phyloP scores from a whole-genome alignment of 2,888 invertebrate genomes.

The Pollenia griseotomentosa region DNA sequence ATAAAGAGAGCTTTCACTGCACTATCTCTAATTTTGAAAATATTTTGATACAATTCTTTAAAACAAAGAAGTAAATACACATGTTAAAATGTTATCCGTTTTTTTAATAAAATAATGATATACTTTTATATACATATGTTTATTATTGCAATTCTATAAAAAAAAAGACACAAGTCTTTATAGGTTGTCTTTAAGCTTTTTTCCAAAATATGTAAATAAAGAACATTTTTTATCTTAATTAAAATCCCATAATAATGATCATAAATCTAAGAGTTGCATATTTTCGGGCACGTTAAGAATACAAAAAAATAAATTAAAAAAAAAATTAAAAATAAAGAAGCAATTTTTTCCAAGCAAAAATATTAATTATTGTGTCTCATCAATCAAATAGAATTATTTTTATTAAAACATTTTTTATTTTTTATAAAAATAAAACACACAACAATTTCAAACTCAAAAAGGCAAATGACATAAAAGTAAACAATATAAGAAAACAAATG shows the following conservation, averaged over 20 bases:
- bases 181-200: background rate
- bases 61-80: too few species aligned
- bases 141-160: background rate
- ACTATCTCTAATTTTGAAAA: too few species aligned
- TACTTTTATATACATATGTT: too few species aligned
- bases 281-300: constrained; percentile 11
- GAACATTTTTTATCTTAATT: constrained; percentile 45
- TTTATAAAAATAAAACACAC: constrained; percentile 29
- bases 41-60: too few species aligned
- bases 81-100: too few species aligned
- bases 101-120: too few species aligned
- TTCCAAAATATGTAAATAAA: background rate
- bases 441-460: background rate
- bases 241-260: constrained; percentile 53
- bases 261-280: constrained; percentile 52
- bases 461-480: constrained; percentile 20
- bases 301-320: background rate
- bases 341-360: constrained; percentile 42
- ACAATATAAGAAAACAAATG: constrained; percentile 3
- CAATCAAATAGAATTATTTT: constrained; percentile 80
- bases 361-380: constrained; percentile 81
- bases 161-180: background rate
- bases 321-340: background rate
- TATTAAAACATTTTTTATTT: constrained; percentile 11
- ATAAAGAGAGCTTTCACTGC: too few species aligned